Evolutionary conservation across 2,888 invertebrate species (phyloP), one percentile per base, ranked within the genome.

Genomic region (Hirtodrosophila trivittata): DNA sequence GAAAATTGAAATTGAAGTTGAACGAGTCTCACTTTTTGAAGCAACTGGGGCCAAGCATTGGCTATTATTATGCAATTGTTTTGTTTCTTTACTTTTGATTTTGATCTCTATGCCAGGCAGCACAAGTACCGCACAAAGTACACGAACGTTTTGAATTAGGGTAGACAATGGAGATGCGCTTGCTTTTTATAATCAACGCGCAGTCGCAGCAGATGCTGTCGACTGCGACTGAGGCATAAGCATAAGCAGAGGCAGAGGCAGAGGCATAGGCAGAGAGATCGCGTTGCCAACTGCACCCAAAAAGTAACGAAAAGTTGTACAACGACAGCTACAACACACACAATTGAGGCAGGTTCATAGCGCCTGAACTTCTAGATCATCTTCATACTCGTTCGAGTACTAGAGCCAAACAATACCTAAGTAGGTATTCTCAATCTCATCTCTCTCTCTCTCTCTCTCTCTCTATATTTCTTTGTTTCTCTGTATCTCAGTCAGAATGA

Each of bases 131-230:
- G 86, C 78, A 87, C 87, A 72, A 80, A 77, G 86, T 85, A 87
- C 85, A 85, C 81, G 77, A 86, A 73, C 83, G 87, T 69, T 83
- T 86, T 83, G 85, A 86, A 87, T 86, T 87, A 86, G 87, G 87
- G 77, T 86, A 77, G 72, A 81, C 67, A 73, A 71, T 81, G 72
- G 87, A 80, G 85, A 83, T 77, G 81, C 87, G 86, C 76, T 70
- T 72, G 83, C 87, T 87, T 86, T 86, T 86, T 86, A 86, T 86
- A 86, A 87, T 76, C 76, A 82, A 75, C 73, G 75, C 75, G 62
- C 83, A 66, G 66, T 51, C 77, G 59, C 73, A 37, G 59, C 54
- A 41, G 66, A 56, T 45, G 46, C 57, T 39, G 33, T 26, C 37
- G 42, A 14, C 67, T 7, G 16, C 51, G 47, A 37, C 66, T 13